Evolutionary conservation across 1,140 invertebrate species (phyloP), one percentile per base, ranked within the genome.

Genomic region (Paraescarpia echinospica): DNA sequence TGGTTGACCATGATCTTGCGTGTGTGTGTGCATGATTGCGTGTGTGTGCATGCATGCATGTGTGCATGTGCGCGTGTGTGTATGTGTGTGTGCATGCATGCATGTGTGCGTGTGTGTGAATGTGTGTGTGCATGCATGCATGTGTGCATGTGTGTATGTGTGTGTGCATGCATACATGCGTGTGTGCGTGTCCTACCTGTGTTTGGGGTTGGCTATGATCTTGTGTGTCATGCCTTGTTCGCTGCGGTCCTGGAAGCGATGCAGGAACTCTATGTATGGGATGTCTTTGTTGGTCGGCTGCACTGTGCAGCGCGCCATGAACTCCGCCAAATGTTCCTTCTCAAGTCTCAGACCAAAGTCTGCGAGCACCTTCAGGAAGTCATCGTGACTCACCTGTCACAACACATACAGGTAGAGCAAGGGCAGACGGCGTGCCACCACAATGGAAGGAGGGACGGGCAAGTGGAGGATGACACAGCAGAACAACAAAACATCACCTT

Each of bases 201-300:
- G 95, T 93, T 95, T 95, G 93, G 94, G 94, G 93, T 96, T 94
- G 31, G 95, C 95, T 27, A 96, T 93, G 33, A 96, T 95, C 90
- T 95, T 95, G 93, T 96, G 96, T 8, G 95, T 94, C 94, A 96
- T 95, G 33, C 96, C 96, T 0, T 91, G 93, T 93, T 96, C 96
- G 35, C 95, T 95, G 51, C 96, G 93, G 93, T 96, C 95, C 94
- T 94, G 93, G 90, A 94, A 94, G 91, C 93, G 91, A 34, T 93
- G 91, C 77, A 94, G 92, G 92, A 94, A 94, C 27, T 94, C 93
- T 35, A 94, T 93, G 93, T 96, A 96, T 0, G 95, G 95, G 22
- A 96, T 94, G 0, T 95, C 95, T 51, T 95, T 94, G 51, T 94
- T 94, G 48, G 94, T 93, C 33, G 94, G 94, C 90, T 94, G 92